Percentiles rank a stretch among this genome's conserved stretches.
These are phyloP conservation scores for Festucalex cinctus DNA, from an alignment of 2,113 vertebrate species.

Conservation along the genomic window DNA sequence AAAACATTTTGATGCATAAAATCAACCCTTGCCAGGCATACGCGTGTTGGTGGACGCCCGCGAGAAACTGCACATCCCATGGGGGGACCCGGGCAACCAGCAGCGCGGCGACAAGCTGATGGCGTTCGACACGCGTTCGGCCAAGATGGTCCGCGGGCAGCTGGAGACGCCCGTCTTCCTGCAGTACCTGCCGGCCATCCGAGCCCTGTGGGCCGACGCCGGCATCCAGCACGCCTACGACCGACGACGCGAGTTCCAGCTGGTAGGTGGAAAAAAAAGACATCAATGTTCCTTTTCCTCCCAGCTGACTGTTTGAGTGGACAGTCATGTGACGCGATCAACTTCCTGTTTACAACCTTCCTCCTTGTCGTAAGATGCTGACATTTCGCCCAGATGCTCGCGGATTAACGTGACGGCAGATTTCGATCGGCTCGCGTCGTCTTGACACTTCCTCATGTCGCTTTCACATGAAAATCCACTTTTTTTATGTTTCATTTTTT, in stretches of 20 bases:
- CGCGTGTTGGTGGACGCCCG: constrained; percentile 94
- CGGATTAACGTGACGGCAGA: not conserved
- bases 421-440: constrained; percentile 6
- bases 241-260: constrained; percentile 91
- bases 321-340: constrained; percentile 57
- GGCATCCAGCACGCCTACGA: constrained; percentile 94
- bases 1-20: not conserved
- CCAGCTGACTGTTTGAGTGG: constrained; percentile 5
- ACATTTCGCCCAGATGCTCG: constrained; percentile 27
- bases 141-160: constrained; percentile 79
- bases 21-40: constrained; percentile 71
- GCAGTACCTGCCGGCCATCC: constrained; percentile 81
- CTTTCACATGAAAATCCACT: not conserved
- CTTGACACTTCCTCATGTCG: constrained; percentile 4
- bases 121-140: constrained; percentile 87
- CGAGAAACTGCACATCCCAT: constrained; percentile 96
- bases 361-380: constrained; percentile 14
- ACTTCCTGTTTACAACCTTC: constrained; percentile 67
- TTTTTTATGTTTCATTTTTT: not conserved
- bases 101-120: constrained; percentile 82
- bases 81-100: constrained; percentile 87
- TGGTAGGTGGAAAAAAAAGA: constrained; percentile 82
- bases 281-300: constrained; percentile 12
- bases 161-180: constrained; percentile 84
- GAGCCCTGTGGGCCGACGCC: constrained; percentile 84